Conservation (phyloP, 92 coral and sea anemone genomes). For the Bergia sp. region DNA sequence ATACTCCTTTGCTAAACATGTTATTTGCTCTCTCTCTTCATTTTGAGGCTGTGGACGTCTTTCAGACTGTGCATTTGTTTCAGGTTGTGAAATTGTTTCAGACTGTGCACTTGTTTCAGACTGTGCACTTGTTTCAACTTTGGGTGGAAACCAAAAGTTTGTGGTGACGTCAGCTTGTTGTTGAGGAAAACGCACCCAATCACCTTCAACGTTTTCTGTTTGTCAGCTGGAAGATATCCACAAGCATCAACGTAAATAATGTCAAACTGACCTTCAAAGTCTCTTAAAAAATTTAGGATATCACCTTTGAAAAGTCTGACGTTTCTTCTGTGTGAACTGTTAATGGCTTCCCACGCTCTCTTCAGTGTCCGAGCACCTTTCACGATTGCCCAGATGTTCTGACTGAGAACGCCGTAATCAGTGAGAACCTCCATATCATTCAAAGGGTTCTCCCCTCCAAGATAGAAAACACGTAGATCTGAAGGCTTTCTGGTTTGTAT, state of each 20-base stretch:
- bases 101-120: no score
- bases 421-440: slow-evolving; percentile 54
- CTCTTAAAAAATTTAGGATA: slow-evolving; percentile 17
- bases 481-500: slow-evolving; percentile 38
- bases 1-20: slow-evolving; percentile 3
- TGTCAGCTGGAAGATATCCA: slow-evolving; percentile 46
- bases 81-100: not conserved
- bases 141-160: slow-evolving; percentile 58
- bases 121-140: not conserved
- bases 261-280: slow-evolving; percentile 50
- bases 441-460: slow-evolving; percentile 50
- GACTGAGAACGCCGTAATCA: slow-evolving; percentile 53
- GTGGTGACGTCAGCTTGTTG: slow-evolving; percentile 56
- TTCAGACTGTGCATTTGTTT: no score
- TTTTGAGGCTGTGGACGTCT: no score
- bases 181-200: slow-evolving; percentile 50
- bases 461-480: slow-evolving; percentile 59
- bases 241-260: slow-evolving; percentile 66
- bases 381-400: slow-evolving; percentile 62
- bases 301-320: slow-evolving; percentile 43
- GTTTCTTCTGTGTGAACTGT: slow-evolving; percentile 5
- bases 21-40: slow-evolving; percentile 24
- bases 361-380: slow-evolving; percentile 26
- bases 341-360: slow-evolving; percentile 18
- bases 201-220: slow-evolving; percentile 45